A percentile compares a stretch with the other conserved stretches of the same genome.
phyloP scores from a whole-genome alignment of 1,140 invertebrate species.

The Zophobas atratus region DNA sequence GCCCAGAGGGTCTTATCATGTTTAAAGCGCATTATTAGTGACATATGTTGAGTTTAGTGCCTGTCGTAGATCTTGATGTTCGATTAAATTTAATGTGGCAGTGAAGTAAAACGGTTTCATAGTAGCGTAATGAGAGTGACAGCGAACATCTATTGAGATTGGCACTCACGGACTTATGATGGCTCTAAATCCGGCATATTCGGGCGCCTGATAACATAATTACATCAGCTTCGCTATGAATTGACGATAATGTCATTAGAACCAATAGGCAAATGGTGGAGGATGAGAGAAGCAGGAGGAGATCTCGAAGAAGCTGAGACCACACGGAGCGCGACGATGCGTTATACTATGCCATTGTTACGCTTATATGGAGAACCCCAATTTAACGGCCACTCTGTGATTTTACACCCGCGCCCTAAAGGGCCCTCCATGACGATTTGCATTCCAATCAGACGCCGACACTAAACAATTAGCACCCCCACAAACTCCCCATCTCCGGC shows the following conservation, averaged over 20 bases:
- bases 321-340: conserved; percentile 41
- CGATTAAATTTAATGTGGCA: conserved; percentile 43
- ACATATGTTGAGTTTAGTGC: conserved; percentile 43
- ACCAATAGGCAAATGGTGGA: conserved; percentile 57
- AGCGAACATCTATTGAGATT: conserved; percentile 54
- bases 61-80: conserved; percentile 42
- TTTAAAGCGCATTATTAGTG: conserved; percentile 42
- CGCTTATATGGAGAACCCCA: conserved; percentile 26
- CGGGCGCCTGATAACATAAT: conserved; percentile 58
- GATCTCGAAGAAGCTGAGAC: conserved; percentile 28
- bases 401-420: conserved; percentile 36
- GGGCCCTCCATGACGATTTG: conserved; percentile 40
- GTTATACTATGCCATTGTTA: conserved; percentile 33
- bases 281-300: conserved; percentile 34
- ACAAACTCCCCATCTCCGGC: background rate
- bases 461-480: conserved; percentile 31
- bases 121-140: conserved; percentile 42
- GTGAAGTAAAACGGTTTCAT: conserved; percentile 43
- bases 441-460: conserved; percentile 33
- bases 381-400: conserved; percentile 40
- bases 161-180: conserved; percentile 58
- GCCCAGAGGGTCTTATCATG: conserved; percentile 34
- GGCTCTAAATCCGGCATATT: conserved; percentile 60
- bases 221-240: conserved; percentile 55
- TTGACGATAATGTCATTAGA: conserved; percentile 58